Evolutionary conservation across 2,113 vertebrate species (phyloP).

Genomic region (Petroica traversi): DNA sequence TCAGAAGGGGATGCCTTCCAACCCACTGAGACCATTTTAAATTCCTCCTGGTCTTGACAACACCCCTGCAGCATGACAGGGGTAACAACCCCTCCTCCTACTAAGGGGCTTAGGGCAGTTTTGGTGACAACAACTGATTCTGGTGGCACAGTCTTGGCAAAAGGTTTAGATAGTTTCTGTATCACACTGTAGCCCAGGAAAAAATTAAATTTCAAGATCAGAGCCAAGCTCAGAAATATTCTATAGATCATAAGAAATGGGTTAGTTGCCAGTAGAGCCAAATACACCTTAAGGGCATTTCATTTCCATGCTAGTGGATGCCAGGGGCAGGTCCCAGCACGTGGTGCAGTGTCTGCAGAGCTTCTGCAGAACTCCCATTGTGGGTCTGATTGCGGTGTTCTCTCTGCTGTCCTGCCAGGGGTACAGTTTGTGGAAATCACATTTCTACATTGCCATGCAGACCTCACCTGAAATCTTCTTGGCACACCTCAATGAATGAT

Average conservation of each 20-base stretch:
- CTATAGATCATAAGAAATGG: background rate
- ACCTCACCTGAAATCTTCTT: background rate
- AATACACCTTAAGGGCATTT: background rate
- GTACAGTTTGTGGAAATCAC: accelerated
- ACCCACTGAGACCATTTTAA: background rate
- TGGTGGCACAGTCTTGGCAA: background rate
- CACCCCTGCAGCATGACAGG: accelerated
- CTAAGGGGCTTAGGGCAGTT: background rate
- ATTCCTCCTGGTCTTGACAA: background rate
- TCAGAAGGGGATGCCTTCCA: background rate
- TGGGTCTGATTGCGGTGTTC: background rate
- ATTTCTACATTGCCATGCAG: accelerated
- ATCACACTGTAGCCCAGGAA: background rate
- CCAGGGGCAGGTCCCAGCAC: background rate
- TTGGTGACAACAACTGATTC: background rate
- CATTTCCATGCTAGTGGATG: background rate
- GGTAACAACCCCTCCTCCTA: background rate
- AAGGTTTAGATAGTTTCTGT: background rate
- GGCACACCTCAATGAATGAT: background rate
- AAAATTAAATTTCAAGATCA: background rate
- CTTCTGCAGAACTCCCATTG: accelerated
- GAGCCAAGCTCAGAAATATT: background rate
- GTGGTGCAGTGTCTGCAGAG: background rate
- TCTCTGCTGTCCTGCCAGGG: background rate
- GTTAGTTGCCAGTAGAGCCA: background rate